Conservation (phyloP, 2,888 invertebrate species). For the Pharmacophagus antenor region DNA sequence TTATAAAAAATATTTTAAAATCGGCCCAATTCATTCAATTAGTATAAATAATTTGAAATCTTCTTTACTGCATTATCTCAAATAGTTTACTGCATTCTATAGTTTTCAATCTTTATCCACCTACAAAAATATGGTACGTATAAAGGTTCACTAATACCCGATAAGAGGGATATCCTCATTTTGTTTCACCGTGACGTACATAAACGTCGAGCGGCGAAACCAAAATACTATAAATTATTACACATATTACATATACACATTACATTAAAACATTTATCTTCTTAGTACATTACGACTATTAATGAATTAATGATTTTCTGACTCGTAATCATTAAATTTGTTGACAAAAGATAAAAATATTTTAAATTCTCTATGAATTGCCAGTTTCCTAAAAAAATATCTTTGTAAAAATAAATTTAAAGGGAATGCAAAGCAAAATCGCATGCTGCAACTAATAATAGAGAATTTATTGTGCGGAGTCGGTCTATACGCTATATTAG, state of each 20-base stretch:
- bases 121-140: not conserved
- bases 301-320: too few species aligned
- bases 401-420: too few species aligned
- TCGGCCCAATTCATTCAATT: not conserved
- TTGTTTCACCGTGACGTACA: constrained; percentile 16
- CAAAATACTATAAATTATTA: not conserved
- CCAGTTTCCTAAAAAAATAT: too few species aligned
- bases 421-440: too few species aligned
- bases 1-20: not conserved
- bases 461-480: too few species aligned
- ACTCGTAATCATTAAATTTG: too few species aligned
- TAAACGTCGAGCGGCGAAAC: not conserved
- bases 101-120: not conserved
- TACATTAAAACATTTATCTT: not conserved
- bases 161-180: constrained; percentile 35
- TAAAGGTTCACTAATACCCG: constrained; percentile 5
- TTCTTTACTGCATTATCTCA: not conserved
- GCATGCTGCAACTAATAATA: too few species aligned
- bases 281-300: too few species aligned
- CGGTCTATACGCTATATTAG: too few species aligned
- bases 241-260: not conserved
- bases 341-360: not conserved
- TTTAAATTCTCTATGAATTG: not conserved
- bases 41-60: not conserved
- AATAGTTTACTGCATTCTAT: not conserved